Base-by-base conservation (phyloP, 2,888 invertebrate species). In the Drosophila multiciliata region DNA sequence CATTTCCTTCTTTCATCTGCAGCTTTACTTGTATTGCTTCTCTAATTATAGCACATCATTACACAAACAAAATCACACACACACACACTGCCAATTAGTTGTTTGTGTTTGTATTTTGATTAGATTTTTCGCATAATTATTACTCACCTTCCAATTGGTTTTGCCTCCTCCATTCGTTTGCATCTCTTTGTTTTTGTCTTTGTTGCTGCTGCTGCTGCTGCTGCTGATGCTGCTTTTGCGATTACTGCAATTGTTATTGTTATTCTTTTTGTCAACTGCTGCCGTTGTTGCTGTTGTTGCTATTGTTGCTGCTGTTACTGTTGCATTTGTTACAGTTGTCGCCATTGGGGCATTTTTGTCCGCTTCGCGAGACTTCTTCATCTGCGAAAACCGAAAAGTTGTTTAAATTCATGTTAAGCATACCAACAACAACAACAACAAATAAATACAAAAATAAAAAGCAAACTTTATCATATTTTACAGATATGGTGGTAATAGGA, bases 71-170 rank as follows among this genome's bases (percentile, higher is more conserved):
- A 12, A 23, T 6, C 11, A 42, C 26, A 42, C 20, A 32, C 20
- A 53, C 29, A n/a, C 32, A 50, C 20, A 36, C 35, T 20, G 42
- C 38, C 40, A 65, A 59, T 74, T 42, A 36, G 53, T 38, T 15
- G 12, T 52, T 62, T 52, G 12, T 45, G 45, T 20, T 15, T 45
- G 23, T 8, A 62, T 59, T 52, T 55, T 35, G 29, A 68, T 57
- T 66, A 38, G 38, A 49, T 48, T 33, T 66, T 66, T 48, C 36
- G 36, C 45, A 35, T 35, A 23, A 20, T 57, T 32, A 57, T 86
- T 87, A 80, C 79, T 91, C 81, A 91, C 89, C 89, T 92, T 92
- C 92, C 93, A 92, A 88, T 92, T 92, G 71, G 90, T 77, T 86
- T 92, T 92, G 75, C 91, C 80, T 29, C 91, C 80, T 32, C 80